A percentile compares a stretch with the other conserved stretches of the same genome.
These are phyloP conservation scores for Fissipunctia ypsillon DNA, from an alignment of 2,888 invertebrate species.

Conservation along the genomic window DNA sequence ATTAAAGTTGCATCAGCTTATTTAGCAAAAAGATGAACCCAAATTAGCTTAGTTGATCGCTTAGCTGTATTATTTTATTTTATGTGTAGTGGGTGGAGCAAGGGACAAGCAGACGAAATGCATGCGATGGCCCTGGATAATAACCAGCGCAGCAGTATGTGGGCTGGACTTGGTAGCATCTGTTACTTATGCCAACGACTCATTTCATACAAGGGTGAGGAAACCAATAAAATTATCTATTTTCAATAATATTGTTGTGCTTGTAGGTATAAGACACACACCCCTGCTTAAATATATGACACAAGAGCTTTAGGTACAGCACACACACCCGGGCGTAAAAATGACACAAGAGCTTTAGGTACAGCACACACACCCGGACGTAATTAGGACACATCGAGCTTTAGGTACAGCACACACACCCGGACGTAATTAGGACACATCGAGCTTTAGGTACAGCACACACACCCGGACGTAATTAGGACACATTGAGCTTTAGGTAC, in stretches of 20 bases:
- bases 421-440: background rate
- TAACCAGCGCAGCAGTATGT: slow-evolving; percentile 73
- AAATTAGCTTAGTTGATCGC: background rate
- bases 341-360: background rate
- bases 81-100: slow-evolving; percentile 76
- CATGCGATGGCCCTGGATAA: slow-evolving; percentile 83
- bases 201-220: slow-evolving; percentile 82
- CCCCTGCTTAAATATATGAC: background rate
- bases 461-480: background rate
- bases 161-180: slow-evolving; percentile 78
- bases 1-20: background rate
- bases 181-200: slow-evolving; percentile 81
- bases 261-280: background rate
- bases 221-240: background rate
- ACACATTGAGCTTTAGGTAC: background rate
- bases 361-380: background rate
- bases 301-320: background rate
- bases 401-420: background rate
- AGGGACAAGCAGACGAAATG: slow-evolving; percentile 73
- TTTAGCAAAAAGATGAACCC: background rate
- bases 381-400: background rate
- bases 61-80: background rate
- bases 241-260: background rate
- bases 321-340: background rate
- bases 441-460: background rate